phyloP scores from a whole-genome alignment of 2,797 vertebrate genomes.

The Setipinna tenuifilis region DNA sequence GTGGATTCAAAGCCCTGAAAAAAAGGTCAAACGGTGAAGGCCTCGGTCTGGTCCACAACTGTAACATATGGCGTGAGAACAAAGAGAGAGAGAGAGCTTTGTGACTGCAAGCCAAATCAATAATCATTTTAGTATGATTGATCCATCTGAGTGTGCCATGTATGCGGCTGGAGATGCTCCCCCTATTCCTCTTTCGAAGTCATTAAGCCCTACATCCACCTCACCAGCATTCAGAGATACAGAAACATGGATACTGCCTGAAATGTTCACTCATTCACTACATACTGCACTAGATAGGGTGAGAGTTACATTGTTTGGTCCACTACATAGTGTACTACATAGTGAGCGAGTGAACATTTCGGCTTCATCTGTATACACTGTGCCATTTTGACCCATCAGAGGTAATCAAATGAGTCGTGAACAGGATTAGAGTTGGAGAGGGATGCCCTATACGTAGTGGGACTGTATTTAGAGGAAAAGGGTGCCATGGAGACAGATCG shows the following conservation, averaged over 20 bases:
- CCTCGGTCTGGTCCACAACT: not conserved
- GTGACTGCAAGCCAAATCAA: conserved; percentile 14
- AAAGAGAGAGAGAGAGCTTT: not conserved
- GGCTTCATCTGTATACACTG: no score
- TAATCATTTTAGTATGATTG: conserved; percentile 18
- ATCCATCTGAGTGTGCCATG: not conserved
- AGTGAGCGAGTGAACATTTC: no score
- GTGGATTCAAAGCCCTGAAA: not conserved
- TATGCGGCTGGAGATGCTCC: not conserved
- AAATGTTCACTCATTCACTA: no score
- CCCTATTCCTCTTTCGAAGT: not conserved
- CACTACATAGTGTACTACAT: no score
- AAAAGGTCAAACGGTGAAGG: not conserved
- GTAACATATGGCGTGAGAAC: not conserved
- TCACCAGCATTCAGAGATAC: not conserved
- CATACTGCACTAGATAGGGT: no score
- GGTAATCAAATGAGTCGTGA: not conserved
- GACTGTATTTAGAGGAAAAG: not conserved
- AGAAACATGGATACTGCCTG: not conserved
- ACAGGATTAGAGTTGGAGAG: not conserved
- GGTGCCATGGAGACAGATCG: not conserved
- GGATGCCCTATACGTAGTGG: not conserved
- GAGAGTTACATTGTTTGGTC: no score
- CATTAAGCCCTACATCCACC: not conserved
- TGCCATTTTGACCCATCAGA: not conserved